Percentiles rank a stretch among this genome's conserved stretches.
Evolutionary conservation across 2,113 vertebrate genomes (phyloP).

Genomic region (Numenius arquata): DNA sequence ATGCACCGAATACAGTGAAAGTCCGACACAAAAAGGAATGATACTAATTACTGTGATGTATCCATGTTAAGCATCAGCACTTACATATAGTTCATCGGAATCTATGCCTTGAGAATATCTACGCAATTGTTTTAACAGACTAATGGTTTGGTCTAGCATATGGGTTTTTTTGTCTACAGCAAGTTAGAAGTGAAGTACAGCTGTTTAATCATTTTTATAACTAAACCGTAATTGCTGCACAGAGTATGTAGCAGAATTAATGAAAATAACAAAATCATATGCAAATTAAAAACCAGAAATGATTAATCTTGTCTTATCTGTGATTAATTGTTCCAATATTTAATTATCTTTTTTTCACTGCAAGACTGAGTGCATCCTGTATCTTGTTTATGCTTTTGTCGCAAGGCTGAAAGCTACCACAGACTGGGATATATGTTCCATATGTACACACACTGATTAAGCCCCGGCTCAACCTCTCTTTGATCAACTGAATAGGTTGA

Average conservation of each 20-base stretch:
- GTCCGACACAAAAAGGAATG: background rate
- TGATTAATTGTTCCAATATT: background rate
- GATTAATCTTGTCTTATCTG: background rate
- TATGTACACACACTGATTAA: background rate
- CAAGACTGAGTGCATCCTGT: background rate
- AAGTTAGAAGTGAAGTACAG: background rate
- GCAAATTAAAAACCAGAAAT: background rate
- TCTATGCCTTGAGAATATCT: background rate
- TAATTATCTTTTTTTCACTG: background rate
- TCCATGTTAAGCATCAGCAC: background rate
- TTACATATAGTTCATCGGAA: background rate
- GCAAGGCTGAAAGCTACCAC: background rate
- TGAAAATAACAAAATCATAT: background rate
- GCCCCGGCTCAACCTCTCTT: background rate
- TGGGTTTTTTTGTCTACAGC: background rate
- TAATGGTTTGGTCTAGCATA: background rate
- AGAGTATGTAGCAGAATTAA: background rate
- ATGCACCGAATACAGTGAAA: background rate
- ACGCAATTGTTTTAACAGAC: background rate
- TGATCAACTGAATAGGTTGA: background rate
- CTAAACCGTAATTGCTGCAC: background rate
- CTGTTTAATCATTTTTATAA: background rate
- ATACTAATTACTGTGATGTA: background rate
- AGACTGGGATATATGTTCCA: background rate
- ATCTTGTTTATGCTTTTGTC: background rate